Conservation (phyloP, 2,113 vertebrate species). For the Eclectus roratus region DNA sequence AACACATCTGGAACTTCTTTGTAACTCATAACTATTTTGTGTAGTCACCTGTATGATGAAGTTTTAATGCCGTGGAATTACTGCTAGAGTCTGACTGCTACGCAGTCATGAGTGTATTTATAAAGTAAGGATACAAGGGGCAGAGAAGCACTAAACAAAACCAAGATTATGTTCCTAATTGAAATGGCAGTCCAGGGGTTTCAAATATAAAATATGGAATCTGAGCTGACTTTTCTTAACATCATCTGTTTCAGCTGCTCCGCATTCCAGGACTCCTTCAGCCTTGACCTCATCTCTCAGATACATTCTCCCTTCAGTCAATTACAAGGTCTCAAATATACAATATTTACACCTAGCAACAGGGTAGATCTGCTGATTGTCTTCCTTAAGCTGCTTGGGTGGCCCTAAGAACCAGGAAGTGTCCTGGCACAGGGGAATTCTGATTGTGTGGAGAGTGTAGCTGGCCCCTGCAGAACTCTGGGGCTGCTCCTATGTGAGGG, state of each 20-base stretch:
- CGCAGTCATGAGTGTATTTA: neutral
- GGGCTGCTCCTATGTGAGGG: neutral
- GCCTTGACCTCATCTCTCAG: conserved; percentile 48
- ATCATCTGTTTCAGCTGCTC: conserved; percentile 56
- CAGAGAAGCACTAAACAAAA: conserved; percentile 39
- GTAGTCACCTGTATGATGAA: conserved; percentile 18
- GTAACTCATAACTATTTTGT: neutral
- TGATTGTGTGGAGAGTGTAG: neutral
- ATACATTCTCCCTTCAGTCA: conserved; percentile 14
- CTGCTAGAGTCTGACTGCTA: neutral
- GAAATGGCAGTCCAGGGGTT: conserved; percentile 19
- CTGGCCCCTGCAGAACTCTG: neutral
- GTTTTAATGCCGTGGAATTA: conserved; percentile 45
- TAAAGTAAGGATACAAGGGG: conserved; percentile 13
- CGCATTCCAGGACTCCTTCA: conserved; percentile 51
- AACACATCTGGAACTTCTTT: conserved; percentile 61
- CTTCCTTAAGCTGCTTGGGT: conserved; percentile 35
- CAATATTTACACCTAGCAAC: neutral
- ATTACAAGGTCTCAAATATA: conserved; percentile 44
- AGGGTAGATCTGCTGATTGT: conserved; percentile 1
- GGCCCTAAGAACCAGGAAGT: conserved; percentile 13
- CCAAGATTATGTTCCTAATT: conserved; percentile 44
- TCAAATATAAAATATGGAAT: conserved; percentile 39
- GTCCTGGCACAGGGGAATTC: neutral
- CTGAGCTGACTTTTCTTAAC: conserved; percentile 32